These are phyloP conservation scores for Muscidifurax raptorellus DNA, from an alignment of 1,140 invertebrate genomes.

Conservation along the genomic window DNA sequence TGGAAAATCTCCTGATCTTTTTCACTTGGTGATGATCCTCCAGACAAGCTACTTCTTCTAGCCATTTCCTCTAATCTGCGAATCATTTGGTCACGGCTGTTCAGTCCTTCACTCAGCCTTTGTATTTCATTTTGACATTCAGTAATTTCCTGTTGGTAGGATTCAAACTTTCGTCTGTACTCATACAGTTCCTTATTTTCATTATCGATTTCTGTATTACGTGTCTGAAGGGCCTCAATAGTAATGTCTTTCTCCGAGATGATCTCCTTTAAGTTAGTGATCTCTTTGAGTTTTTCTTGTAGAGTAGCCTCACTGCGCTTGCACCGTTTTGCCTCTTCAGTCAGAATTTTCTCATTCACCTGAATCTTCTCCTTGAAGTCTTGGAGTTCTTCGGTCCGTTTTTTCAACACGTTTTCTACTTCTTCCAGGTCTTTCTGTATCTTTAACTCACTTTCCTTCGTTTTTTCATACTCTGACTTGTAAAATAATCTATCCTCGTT, in stretches of 20 bases:
- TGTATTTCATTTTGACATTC: conserved; percentile 64
- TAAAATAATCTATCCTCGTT: conserved; percentile 78
- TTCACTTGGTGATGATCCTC: conserved; percentile 60
- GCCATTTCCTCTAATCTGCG: conserved; percentile 67
- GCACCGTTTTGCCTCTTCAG: conserved; percentile 66
- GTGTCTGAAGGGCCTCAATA: conserved; percentile 66
- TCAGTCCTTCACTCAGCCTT: conserved; percentile 65
- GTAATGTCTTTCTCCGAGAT: conserved; percentile 67
- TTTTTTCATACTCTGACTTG: conserved; percentile 76
- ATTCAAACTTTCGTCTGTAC: conserved; percentile 62
- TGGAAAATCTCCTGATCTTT: conserved; percentile 77
- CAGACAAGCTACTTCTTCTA: conserved; percentile 61
- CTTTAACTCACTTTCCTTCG: conserved; percentile 75
- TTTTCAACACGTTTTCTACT: conserved; percentile 75
- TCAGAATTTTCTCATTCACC: conserved; percentile 77
- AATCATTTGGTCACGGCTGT: conserved; percentile 65
- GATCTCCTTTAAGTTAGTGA: conserved; percentile 62
- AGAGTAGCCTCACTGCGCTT: conserved; percentile 50
- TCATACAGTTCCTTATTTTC: conserved; percentile 66
- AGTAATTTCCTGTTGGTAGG: conserved; percentile 56
- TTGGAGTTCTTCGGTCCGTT: conserved; percentile 77
- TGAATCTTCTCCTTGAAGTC: conserved; percentile 77
- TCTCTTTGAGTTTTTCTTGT: conserved; percentile 61
- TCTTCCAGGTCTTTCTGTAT: conserved; percentile 77
- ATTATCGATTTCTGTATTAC: conserved; percentile 66